Evolutionary conservation across 64 coral and sea anemone genomes (phyloP).

Genomic region (Cladopsammia gracilis): DNA sequence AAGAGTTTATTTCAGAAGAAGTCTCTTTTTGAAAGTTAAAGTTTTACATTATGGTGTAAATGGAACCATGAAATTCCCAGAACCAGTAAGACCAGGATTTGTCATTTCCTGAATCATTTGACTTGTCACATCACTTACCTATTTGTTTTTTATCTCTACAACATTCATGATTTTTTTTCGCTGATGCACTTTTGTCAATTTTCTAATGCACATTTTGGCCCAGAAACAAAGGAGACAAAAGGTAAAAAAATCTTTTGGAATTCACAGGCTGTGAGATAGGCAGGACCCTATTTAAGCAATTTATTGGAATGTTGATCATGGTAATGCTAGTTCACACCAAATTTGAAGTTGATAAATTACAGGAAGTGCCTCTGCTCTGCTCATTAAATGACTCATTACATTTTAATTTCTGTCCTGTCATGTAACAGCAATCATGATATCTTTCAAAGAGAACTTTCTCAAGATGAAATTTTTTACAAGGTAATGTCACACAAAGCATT

Average conservation of each 20-base stretch:
- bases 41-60: neutral
- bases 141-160: neutral
- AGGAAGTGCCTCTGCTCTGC: too few species aligned
- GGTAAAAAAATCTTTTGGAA: too few species aligned
- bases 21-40: neutral
- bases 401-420: conserved; percentile 8
- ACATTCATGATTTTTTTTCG: too few species aligned
- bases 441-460: neutral
- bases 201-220: too few species aligned
- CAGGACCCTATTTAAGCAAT: too few species aligned
- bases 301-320: too few species aligned
- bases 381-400: neutral
- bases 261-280: too few species aligned
- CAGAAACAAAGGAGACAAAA: too few species aligned
- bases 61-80: neutral
- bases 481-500: conserved; percentile 6
- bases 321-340: too few species aligned
- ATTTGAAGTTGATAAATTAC: too few species aligned
- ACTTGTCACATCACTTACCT: neutral
- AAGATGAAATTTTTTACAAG: conserved; percentile 22
- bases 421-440: neutral
- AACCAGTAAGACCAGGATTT: neutral
- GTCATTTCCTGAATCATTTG: neutral
- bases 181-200: too few species aligned
- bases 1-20: too few species aligned